A percentile compares a stretch with the other conserved stretches of the same genome.
Evolutionary conservation across 2,888 invertebrate genomes (phyloP).

Genomic region (Eilema caniola): DNA sequence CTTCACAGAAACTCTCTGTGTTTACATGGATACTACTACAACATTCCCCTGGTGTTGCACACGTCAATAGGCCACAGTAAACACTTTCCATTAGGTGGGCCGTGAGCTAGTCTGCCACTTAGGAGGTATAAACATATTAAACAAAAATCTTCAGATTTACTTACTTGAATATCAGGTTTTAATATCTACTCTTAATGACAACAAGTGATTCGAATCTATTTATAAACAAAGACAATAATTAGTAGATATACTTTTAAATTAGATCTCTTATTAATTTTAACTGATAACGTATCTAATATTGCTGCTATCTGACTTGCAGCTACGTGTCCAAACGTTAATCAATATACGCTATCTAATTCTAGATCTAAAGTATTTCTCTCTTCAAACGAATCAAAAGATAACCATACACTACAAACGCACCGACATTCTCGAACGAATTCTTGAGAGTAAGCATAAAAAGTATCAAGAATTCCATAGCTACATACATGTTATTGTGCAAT

Average conservation of each 20-base stretch:
- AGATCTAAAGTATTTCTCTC: conserved; percentile 25
- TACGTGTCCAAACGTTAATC: conserved; percentile 17
- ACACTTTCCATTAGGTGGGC: too few species aligned
- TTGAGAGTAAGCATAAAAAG: conserved; percentile 31
- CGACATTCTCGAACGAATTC: conserved; percentile 10
- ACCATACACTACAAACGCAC: conserved; percentile 15
- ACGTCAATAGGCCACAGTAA: too few species aligned
- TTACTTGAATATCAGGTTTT: neutral
- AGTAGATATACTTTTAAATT: neutral
- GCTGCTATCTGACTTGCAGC: conserved; percentile 1
- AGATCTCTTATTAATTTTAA: neutral
- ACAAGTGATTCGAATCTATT: neutral
- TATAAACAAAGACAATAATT: neutral
- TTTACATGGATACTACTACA: too few species aligned
- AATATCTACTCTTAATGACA: neutral
- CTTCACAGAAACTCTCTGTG: too few species aligned
- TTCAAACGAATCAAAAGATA: conserved; percentile 37
- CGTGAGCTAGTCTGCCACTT: too few species aligned
- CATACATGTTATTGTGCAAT: conserved; percentile 50
- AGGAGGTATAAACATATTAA: too few species aligned
- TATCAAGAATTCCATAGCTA: conserved; percentile 27
- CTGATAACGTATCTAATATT: neutral
- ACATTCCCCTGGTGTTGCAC: too few species aligned
- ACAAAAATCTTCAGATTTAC: too few species aligned
- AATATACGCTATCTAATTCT: conserved; percentile 16